These are phyloP conservation scores for Xestia c-nigrum DNA, from an alignment of 2,888 invertebrate species.

Conservation along the genomic window DNA sequence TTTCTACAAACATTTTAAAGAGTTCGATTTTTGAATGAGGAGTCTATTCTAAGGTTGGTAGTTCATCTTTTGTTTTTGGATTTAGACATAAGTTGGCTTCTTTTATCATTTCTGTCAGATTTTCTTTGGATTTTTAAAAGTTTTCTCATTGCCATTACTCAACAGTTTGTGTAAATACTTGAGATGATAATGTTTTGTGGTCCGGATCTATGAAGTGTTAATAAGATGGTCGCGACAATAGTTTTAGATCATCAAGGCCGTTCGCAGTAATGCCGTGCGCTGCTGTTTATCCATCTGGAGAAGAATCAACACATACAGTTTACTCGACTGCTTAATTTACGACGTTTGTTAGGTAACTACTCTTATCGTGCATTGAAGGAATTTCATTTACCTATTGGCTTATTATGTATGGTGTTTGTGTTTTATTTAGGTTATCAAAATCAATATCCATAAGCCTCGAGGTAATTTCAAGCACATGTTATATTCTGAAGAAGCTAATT, in stretches of 20 bases:
- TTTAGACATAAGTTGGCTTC: not conserved
- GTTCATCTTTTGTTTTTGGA: conserved; percentile 11
- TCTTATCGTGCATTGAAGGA: conserved; percentile 40
- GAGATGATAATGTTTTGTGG: conserved; percentile 41
- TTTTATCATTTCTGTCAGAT: not conserved
- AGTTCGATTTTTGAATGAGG: conserved; percentile 41
- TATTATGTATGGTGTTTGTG: conserved; percentile 5
- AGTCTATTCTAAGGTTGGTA: conserved; percentile 22
- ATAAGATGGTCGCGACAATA: conserved; percentile 55
- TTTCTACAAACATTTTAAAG: conserved; percentile 19
- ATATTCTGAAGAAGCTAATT: not conserved
- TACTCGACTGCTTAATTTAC: conserved; percentile 23
- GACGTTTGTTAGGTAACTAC: conserved; percentile 39
- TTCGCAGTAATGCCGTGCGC: conserved; percentile 23
- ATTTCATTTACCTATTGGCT: conserved; percentile 31
- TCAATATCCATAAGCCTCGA: not conserved
- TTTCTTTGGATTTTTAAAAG: not conserved
- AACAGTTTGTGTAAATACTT: conserved; percentile 28
- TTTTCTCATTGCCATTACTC: conserved; percentile 4
- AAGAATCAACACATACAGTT: conserved; percentile 13
- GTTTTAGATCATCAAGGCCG: conserved; percentile 56
- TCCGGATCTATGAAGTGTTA: conserved; percentile 58
- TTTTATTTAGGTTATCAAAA: conserved; percentile 29
- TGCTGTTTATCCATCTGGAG: conserved; percentile 17
- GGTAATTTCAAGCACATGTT: not conserved